A percentile compares a stretch with the other conserved stretches of the same genome.
phyloP scores from a whole-genome alignment of 2,888 invertebrate genomes.

The Amorpha juglandis region DNA sequence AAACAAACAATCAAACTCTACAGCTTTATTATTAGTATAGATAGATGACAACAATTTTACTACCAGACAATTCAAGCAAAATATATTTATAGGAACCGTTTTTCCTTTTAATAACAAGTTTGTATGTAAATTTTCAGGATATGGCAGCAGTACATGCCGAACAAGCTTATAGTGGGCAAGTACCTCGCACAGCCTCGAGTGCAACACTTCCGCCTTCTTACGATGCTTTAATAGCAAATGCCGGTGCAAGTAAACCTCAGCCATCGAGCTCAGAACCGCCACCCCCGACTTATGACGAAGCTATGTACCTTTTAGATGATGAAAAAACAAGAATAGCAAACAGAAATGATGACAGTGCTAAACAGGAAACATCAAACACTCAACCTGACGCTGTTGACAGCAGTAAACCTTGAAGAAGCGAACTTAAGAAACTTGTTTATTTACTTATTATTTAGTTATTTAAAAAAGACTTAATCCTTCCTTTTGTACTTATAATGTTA shows the following conservation, averaged over 20 bases:
- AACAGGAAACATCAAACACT: constrained; percentile 68
- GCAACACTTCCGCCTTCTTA: constrained; percentile 86
- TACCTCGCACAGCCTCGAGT: constrained; percentile 83
- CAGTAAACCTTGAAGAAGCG: constrained; percentile 66
- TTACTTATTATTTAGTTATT: constrained; percentile 54
- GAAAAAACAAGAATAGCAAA: constrained; percentile 64
- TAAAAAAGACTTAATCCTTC: constrained; percentile 76
- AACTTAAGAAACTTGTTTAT: constrained; percentile 39
- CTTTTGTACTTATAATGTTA: constrained; percentile 77
- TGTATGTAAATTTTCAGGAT: constrained; percentile 70
- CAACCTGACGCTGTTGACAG: constrained; percentile 58
- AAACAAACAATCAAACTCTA: no score
- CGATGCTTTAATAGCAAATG: constrained; percentile 82
- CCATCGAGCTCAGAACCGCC: constrained; percentile 82
- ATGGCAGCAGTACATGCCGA: constrained; percentile 83
- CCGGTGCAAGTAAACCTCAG: constrained; percentile 70
- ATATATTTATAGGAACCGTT: not conserved
- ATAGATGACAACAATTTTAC: no score
- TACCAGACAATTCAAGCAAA: not conserved
- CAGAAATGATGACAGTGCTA: constrained; percentile 63
- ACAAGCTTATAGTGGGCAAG: constrained; percentile 79
- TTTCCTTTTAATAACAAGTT: constrained; percentile 20
- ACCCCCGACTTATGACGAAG: constrained; percentile 87
- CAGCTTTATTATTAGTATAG: no score
- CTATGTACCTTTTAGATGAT: constrained; percentile 82